Evolutionary conservation across 2,797 vertebrate genomes (phyloP), one percentile per base, ranked within the genome.

Genomic region (Sebastes umbrosus): DNA sequence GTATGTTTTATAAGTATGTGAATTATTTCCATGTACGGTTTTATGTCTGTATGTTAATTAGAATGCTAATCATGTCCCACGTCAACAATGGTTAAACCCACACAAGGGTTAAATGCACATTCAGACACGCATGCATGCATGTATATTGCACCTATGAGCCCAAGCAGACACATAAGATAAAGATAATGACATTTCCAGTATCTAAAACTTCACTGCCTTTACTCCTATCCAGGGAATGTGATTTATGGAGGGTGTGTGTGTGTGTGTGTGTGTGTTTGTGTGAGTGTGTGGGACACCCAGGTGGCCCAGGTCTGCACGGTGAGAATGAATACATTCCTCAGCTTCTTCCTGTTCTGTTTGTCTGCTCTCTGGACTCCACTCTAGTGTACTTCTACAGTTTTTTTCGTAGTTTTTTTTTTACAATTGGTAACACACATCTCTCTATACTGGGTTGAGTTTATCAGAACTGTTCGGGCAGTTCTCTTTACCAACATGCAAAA

Each of bases 181-280:
- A 60, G 22, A 84, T 81, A 82, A 87, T 86, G 84, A 78, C 75
- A 80, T 84, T 79, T 83, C 70, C 71, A 75, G 72, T 76, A 77
- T 76, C 22, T 83, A 73, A 76, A 79, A 59, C 43, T 68, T 69
- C 69, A 60, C 67, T 73, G 29, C 67, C 16, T 83, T 77, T 75
- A 66, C 50, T 36, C 55, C 62, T 39, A 31, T 50, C 63, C 20
- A 46, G 43, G 66, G 32, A 84, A 6, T 73, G 69, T 63, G 46
- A 80, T 82, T 85, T 83, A 83, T 80, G 67, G 14, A 34, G 36
- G 11, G 36, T 31, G 16, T 58, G 50, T 52, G 43, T 18, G 43
- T 46, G 43, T 46, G 43, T 50, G 16, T 50, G 25, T 18, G 43
- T 50, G 43, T 50, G 43, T 18, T 50, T 50, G 20, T 9, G 50